Percentiles rank a stretch among this genome's conserved stretches.
These are phyloP conservation scores for Lanistes nyassanus DNA, from an alignment of 1,140 invertebrate species.

Conservation along the genomic window DNA sequence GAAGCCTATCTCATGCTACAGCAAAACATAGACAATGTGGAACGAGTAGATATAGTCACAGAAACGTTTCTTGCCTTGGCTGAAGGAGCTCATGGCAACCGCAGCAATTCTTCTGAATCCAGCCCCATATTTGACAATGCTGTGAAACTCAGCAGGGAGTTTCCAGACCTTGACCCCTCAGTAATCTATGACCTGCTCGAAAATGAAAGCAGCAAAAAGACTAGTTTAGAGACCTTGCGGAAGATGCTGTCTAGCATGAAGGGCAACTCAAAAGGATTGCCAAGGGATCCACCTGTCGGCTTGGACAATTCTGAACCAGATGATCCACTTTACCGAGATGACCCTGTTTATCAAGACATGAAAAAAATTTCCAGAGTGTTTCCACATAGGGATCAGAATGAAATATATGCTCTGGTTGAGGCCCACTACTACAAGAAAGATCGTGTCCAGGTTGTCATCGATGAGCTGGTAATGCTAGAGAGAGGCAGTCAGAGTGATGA, in stretches of 20 bases:
- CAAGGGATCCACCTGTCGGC: neutral
- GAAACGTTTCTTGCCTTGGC: conserved; percentile 23
- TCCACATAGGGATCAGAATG: conserved; percentile 55
- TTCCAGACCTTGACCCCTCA: conserved; percentile 31
- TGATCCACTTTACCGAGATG: conserved; percentile 44
- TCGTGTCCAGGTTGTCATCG: conserved; percentile 55
- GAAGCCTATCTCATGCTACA: conserved; percentile 42
- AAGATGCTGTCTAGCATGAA: conserved; percentile 5
- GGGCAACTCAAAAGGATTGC: neutral
- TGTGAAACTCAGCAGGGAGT: conserved; percentile 22
- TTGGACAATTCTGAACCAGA: conserved; percentile 33
- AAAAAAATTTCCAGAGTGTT: conserved; percentile 55
- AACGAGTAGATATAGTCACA: conserved; percentile 36
- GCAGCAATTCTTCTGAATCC: conserved; percentile 1
- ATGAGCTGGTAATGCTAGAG: conserved; percentile 47
- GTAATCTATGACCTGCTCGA: conserved; percentile 36
- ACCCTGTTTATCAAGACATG: conserved; percentile 56
- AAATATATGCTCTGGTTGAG: conserved; percentile 61
- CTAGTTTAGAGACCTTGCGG: conserved; percentile 21
- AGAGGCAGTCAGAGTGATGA: conserved; percentile 26
- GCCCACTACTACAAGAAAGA: conserved; percentile 57
- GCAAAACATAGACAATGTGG: conserved; percentile 20
- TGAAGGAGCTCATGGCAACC: neutral
- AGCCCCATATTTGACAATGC: conserved; percentile 35
- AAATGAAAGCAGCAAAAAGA: conserved; percentile 13